Evolutionary conservation across 2,888 invertebrate genomes (phyloP).

Genomic region (Limnephilus lunatus): DNA sequence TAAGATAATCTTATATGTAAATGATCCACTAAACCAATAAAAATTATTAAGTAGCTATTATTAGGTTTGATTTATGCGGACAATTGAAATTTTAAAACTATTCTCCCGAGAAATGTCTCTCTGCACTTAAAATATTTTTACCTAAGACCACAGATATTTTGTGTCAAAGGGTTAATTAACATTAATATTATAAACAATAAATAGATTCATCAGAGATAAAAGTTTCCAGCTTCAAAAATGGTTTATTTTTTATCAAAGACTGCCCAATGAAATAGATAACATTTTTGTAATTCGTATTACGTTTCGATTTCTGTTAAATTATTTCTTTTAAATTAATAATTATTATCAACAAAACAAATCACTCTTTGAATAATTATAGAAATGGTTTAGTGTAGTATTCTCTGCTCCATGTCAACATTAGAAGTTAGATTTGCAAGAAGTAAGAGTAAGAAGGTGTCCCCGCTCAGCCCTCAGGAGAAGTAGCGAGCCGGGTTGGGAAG

Average conservation of each 20-base stretch:
- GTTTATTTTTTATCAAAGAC: background rate
- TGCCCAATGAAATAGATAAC: background rate
- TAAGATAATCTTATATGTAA: background rate
- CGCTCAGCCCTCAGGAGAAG: background rate
- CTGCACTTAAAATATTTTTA: background rate
- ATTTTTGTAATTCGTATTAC: background rate
- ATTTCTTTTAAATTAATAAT: background rate
- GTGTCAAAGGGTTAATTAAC: background rate
- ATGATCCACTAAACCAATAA: background rate
- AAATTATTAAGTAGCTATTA: background rate
- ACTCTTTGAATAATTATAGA: background rate
- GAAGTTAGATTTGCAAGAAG: slow-evolving; percentile 21
- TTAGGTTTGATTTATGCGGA: too few relatives aligned
- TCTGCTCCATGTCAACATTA: background rate
- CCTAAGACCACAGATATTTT: background rate
- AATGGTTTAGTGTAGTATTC: background rate
- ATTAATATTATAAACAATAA: background rate
- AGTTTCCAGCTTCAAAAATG: background rate
- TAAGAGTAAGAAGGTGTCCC: slow-evolving; percentile 4
- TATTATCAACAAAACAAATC: background rate
- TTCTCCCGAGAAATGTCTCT: background rate
- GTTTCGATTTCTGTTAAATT: background rate
- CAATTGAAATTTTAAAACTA: background rate
- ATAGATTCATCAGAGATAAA: background rate
- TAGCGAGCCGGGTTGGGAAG: background rate